Evolutionary conservation across 2,797 vertebrate genomes (phyloP).

Genomic region (Rhinophrynus dorsalis): DNA sequence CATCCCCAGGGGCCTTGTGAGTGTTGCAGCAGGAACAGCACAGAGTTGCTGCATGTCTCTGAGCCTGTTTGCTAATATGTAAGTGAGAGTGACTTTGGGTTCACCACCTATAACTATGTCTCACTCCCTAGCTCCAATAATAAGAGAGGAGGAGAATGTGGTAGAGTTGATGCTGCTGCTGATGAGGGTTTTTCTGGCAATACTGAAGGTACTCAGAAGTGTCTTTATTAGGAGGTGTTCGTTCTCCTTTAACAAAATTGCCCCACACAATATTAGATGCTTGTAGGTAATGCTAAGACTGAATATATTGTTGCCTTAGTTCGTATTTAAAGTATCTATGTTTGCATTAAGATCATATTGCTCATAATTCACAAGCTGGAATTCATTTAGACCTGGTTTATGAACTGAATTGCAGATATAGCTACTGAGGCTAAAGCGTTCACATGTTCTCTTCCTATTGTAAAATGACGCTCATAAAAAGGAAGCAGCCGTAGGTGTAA

Average conservation of each 20-base stretch:
- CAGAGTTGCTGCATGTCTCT: no score
- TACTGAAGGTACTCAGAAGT: constrained; percentile 1
- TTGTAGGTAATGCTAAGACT: constrained; percentile 1
- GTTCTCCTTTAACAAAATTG: no score
- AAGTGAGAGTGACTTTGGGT: no score
- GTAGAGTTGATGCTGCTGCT: not conserved
- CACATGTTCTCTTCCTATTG: constrained; percentile 1
- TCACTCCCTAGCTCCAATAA: no score
- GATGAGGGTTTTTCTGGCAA: not conserved
- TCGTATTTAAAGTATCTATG: not conserved
- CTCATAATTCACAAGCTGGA: constrained; percentile 25
- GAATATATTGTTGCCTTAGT: constrained; percentile 10
- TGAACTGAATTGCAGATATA: constrained; percentile 7
- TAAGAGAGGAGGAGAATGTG: not conserved
- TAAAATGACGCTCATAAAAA: constrained; percentile 32
- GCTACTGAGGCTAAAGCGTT: constrained; percentile 42
- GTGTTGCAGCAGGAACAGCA: no score
- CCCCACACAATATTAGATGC: constrained; percentile 2
- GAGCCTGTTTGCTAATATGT: no score
- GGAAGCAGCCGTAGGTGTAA: constrained; percentile 29
- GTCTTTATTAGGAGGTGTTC: no score
- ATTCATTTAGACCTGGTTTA: constrained; percentile 27
- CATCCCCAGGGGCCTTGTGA: no score
- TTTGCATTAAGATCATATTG: not conserved
- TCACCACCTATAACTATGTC: no score